Evolutionary conservation across 1,140 invertebrate genomes (phyloP).

Genomic region (Panagrolaimus sp.): DNA sequence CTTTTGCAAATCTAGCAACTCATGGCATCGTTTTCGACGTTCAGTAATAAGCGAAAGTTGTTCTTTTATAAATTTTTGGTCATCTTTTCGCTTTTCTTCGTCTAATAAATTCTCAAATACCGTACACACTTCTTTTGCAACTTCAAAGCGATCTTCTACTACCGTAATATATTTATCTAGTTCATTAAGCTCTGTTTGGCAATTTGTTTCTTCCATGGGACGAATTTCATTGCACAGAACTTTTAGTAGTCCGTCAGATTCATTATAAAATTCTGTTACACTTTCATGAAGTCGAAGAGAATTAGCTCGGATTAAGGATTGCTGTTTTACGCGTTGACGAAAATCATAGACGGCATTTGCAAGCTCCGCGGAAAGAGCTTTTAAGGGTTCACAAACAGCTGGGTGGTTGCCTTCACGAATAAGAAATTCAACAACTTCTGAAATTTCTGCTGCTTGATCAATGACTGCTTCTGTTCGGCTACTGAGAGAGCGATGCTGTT

Average conservation of each 20-base stretch:
- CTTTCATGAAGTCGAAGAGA: constrained; percentile 8
- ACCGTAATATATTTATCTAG: constrained; percentile 14
- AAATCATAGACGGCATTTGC: constrained; percentile 11
- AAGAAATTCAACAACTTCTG: constrained; percentile 13
- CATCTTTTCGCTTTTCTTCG: neutral
- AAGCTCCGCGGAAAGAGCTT: neutral
- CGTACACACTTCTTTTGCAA: neutral
- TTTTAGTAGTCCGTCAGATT: constrained; percentile 23
- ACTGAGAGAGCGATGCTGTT: neutral
- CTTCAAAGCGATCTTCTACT: neutral
- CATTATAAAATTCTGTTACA: constrained; percentile 20
- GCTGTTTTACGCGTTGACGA: neutral
- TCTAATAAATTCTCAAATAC: neutral
- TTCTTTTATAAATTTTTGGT: neutral
- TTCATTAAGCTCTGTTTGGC: neutral
- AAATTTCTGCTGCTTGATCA: constrained; percentile 12
- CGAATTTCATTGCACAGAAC: constrained; percentile 5
- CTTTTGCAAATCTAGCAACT: neutral
- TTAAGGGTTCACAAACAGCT: neutral
- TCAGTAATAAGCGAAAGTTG: neutral
- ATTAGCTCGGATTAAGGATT: neutral
- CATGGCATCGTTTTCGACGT: constrained; percentile 9
- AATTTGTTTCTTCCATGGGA: constrained; percentile 5
- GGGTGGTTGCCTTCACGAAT: neutral
- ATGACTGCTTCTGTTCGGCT: constrained; percentile 2